Conservation (phyloP, 2,797 vertebrate species). For the Enteromius anoplus region DNA sequence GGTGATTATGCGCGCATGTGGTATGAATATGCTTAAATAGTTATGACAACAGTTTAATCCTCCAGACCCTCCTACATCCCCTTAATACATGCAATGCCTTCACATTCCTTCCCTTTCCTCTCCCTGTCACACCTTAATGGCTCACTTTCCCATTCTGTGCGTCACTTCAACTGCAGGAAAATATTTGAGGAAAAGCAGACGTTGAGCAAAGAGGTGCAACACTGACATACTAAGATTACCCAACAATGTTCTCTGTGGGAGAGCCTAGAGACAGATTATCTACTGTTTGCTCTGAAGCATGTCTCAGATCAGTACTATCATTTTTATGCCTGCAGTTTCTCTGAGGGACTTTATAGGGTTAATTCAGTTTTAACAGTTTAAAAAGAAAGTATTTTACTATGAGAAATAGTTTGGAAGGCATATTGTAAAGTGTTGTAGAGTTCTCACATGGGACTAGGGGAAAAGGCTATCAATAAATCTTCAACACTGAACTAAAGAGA, state of each 20-base stretch:
- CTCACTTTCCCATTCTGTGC: conserved; percentile 16
- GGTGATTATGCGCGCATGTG: not conserved
- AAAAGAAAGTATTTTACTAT: not conserved
- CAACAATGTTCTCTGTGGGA: not conserved
- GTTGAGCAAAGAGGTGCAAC: not conserved
- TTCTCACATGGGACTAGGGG: not conserved
- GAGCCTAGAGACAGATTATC: not conserved
- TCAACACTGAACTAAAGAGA: not conserved
- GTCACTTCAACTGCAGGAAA: conserved; percentile 36
- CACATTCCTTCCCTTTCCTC: conserved; percentile 42
- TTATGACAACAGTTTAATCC: not conserved
- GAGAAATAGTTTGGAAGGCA: not conserved
- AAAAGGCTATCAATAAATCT: not conserved
- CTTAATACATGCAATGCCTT: conserved; percentile 8
- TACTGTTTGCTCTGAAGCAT: not conserved
- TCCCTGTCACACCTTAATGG: conserved; percentile 40
- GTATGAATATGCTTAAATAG: not conserved
- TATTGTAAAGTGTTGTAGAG: not conserved
- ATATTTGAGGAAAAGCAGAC: conserved; percentile 33
- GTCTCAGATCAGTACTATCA: not conserved
- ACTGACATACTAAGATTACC: conserved; percentile 19
- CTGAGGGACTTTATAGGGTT: not conserved
- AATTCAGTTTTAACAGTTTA: not conserved
- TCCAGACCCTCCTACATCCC: not conserved
- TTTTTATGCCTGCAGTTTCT: not conserved